Conservation (phyloP, 2,113 vertebrate genomes). For the Panthera leo region DNA sequence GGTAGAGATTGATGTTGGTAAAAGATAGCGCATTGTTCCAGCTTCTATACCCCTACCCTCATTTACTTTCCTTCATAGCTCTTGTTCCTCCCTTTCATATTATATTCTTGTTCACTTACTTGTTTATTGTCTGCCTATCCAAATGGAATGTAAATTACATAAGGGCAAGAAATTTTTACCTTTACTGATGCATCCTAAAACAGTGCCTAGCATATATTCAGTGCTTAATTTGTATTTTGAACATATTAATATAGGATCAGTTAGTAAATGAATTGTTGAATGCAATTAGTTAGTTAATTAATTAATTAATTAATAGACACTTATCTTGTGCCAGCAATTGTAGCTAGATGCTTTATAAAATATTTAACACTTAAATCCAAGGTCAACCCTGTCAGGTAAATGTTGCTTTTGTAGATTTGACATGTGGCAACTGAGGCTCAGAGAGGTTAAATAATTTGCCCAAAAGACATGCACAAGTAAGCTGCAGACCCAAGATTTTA, state of each 20-base stretch:
- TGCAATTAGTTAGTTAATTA: neutral
- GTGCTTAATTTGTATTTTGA: neutral
- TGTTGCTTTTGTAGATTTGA: conserved; percentile 18
- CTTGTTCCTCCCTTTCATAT: neutral
- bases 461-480: neutral
- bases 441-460: neutral
- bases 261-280: neutral
- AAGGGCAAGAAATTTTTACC: neutral
- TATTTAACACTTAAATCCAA: neutral
- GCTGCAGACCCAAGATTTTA: neutral
- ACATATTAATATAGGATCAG: neutral
- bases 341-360: neutral
- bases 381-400: neutral
- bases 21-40: neutral
- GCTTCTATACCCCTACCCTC: neutral
- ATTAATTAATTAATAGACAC: neutral
- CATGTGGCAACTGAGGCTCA: neutral
- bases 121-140: neutral
- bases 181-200: neutral
- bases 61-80: neutral
- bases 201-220: neutral
- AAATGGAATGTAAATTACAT: neutral
- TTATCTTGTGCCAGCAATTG: neutral
- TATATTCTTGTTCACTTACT: neutral
- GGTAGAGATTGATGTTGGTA: neutral